Percentiles rank a stretch among this genome's conserved stretches.
These are phyloP conservation scores for Phalanger gymnotis DNA, from an alignment of 2,797 vertebrate species.

Conservation along the genomic window DNA sequence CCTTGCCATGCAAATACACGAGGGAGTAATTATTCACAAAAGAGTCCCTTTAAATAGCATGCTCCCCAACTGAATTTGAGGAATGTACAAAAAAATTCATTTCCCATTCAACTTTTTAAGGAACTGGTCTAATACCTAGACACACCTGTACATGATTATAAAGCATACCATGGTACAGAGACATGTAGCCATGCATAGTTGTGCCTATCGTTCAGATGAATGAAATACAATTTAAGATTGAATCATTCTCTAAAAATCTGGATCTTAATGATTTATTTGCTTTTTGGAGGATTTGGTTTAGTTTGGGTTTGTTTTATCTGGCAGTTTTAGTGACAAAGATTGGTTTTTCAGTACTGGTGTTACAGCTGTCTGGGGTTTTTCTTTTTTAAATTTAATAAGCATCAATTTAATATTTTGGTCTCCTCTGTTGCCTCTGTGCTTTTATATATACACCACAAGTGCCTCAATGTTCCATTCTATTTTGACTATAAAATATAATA, in stretches of 20 bases:
- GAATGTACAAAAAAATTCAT: constrained; percentile 64
- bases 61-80: constrained; percentile 37
- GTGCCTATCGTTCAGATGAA: constrained; percentile 41
- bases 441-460: constrained; percentile 71
- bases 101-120: constrained; percentile 59
- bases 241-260: constrained; percentile 52
- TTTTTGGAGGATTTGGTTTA: constrained; percentile 45
- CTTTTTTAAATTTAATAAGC: constrained; percentile 69
- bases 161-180: constrained; percentile 37
- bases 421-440: constrained; percentile 61
- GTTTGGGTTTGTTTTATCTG: constrained; percentile 67
- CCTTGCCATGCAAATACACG: constrained; percentile 57
- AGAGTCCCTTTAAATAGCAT: constrained; percentile 54
- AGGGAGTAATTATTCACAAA: constrained; percentile 59
- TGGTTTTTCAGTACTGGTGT: constrained; percentile 63
- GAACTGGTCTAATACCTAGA: constrained; percentile 40
- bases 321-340: constrained; percentile 40
- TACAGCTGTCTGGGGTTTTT: constrained; percentile 63
- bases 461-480: constrained; percentile 76
- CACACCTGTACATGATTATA: constrained; percentile 75
- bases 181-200: constrained; percentile 52
- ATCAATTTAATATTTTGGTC: constrained; percentile 67
- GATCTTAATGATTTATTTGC: constrained; percentile 65
- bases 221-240: constrained; percentile 55
- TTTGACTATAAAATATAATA: constrained; percentile 81